Conservation (phyloP, 2,797 vertebrate genomes). For the Phataginus tetradactyla region DNA sequence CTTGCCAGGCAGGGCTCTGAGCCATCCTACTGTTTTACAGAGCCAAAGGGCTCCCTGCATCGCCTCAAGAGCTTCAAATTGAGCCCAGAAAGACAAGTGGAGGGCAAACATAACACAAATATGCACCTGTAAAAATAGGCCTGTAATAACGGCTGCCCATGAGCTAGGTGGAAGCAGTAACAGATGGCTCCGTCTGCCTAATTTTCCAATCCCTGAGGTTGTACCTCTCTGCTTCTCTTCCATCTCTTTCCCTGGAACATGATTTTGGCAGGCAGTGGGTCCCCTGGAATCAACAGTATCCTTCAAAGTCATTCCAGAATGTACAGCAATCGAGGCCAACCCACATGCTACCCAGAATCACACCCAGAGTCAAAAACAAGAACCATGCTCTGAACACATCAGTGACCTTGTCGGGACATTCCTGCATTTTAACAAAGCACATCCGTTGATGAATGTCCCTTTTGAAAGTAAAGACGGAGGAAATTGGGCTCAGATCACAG, state of each 20-base stretch:
- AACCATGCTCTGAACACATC: neutral
- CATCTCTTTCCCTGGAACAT: constrained; percentile 65
- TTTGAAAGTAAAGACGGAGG: neutral
- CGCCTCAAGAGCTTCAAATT: constrained; percentile 26
- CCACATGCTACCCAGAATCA: neutral
- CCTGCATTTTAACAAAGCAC: neutral
- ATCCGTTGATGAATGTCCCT: neutral
- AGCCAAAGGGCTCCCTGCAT: constrained; percentile 30
- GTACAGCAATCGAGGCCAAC: constrained; percentile 19
- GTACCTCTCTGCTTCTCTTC: constrained; percentile 58
- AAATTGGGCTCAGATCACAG: neutral
- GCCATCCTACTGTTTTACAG: constrained; percentile 2
- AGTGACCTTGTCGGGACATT: constrained; percentile 51
- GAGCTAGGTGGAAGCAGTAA: constrained; percentile 7
- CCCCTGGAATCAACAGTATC: constrained; percentile 71
- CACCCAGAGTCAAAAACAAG: neutral
- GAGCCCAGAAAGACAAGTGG: constrained; percentile 70
- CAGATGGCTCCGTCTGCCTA: constrained; percentile 75
- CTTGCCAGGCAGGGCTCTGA: neutral
- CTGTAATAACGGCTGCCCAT: neutral
- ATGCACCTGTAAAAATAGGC: constrained; percentile 69
- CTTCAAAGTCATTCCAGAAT: constrained; percentile 75
- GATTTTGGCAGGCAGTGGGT: constrained; percentile 69
- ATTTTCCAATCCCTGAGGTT: constrained; percentile 65
- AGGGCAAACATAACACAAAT: constrained; percentile 55